These are phyloP conservation scores for Gambusia affinis DNA, from an alignment of 2,113 vertebrate species.

Conservation along the genomic window DNA sequence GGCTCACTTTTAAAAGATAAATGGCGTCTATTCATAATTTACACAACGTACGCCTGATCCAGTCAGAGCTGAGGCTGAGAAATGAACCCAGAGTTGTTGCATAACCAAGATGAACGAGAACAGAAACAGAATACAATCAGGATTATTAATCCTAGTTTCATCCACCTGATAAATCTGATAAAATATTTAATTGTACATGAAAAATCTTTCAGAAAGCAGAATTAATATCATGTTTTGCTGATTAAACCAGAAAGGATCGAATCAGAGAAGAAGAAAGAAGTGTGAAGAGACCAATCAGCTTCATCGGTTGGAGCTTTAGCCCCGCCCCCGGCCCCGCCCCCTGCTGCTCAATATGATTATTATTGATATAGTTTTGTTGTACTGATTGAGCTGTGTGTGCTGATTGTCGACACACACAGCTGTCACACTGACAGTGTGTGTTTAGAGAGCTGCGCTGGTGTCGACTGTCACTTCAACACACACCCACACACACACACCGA, in stretches of 20 bases:
- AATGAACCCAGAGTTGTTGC: neutral
- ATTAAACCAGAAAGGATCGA: neutral
- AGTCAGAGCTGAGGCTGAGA: neutral
- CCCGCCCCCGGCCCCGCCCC: no score
- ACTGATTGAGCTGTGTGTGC: neutral
- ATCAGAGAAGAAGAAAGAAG: no score
- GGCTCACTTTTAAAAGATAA: neutral
- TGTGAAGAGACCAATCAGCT: neutral
- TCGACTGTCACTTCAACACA: constrained; percentile 23
- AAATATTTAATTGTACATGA: no score
- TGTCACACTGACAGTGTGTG: neutral
- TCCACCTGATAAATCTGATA: no score
- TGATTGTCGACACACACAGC: constrained; percentile 19
- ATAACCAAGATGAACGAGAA: neutral
- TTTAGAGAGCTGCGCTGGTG: neutral
- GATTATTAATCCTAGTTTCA: neutral
- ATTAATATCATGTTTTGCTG: neutral
- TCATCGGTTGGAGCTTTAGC: neutral
- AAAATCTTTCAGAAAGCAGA: neutral
- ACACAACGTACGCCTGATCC: neutral
- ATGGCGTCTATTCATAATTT: neutral
- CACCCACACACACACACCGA: constrained; percentile 1
- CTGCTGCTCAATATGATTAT: neutral
- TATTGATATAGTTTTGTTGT: neutral
- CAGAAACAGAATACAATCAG: neutral